These are phyloP conservation scores for Edolisoma coerulescens DNA, from an alignment of 2,113 vertebrate species.

Conservation along the genomic window DNA sequence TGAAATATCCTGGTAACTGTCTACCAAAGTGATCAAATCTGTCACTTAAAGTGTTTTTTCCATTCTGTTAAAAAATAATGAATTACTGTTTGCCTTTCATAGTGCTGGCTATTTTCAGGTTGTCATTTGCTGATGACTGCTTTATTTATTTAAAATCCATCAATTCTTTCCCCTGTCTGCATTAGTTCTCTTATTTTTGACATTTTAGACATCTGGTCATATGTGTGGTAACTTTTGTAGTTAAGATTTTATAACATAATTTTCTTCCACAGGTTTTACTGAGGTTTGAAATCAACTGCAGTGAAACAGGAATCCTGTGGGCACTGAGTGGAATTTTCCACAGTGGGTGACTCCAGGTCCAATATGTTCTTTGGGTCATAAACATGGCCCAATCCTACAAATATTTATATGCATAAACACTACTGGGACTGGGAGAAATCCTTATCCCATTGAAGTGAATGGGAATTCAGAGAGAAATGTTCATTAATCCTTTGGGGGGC, in stretches of 20 bases:
- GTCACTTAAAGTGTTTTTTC: neutral
- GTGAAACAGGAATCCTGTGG: neutral
- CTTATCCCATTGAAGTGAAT: neutral
- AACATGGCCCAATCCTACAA: neutral
- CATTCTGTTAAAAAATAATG: neutral
- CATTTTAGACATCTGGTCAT: constrained; percentile 31
- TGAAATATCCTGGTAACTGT: neutral
- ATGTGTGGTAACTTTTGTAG: neutral
- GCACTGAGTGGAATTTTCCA: neutral
- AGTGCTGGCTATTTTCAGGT: constrained; percentile 6
- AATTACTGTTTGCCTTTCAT: constrained; percentile 42
- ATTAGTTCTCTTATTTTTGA: neutral
- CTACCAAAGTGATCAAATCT: neutral
- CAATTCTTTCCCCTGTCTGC: neutral
- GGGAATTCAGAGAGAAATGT: neutral
- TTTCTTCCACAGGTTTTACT: neutral
- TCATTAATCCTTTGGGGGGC: neutral
- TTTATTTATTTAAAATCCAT: constrained; percentile 50
- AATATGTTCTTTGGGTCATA: neutral
- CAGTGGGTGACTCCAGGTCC: neutral
- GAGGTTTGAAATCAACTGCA: neutral
- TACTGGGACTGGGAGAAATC: neutral
- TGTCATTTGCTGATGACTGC: constrained; percentile 28
- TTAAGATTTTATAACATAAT: constrained; percentile 31
- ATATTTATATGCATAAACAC: neutral